phyloP scores from a whole-genome alignment of 2,113 vertebrate genomes.

The Gyps fulvus region DNA sequence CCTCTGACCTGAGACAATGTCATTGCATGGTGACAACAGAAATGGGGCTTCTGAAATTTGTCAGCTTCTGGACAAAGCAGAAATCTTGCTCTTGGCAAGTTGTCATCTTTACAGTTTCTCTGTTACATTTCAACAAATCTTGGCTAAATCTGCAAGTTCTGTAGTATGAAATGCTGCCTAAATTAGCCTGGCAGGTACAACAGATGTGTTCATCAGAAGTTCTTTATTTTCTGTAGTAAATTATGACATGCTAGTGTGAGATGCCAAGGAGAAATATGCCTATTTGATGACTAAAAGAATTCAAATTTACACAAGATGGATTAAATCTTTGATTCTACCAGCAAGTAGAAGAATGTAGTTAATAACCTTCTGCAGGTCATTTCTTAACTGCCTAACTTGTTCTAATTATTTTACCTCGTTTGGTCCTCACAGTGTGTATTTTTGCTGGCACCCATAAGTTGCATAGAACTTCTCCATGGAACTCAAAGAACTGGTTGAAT shows the following conservation, averaged over 20 bases:
- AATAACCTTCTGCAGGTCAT: background rate
- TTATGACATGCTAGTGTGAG: background rate
- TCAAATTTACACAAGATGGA: background rate
- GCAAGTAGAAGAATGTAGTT: background rate
- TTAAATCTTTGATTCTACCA: background rate
- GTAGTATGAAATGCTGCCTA: background rate
- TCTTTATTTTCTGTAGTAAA: background rate
- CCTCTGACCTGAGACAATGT: background rate
- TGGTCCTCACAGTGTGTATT: background rate
- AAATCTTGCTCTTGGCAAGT: background rate
- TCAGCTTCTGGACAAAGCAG: background rate
- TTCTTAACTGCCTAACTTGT: background rate
- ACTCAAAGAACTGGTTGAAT: background rate
- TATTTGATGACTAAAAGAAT: background rate
- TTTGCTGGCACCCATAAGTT: background rate
- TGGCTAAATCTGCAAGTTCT: background rate
- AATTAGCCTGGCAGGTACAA: background rate
- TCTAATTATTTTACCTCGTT: background rate
- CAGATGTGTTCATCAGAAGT: background rate
- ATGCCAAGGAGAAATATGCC: background rate
- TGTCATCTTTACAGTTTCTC: background rate
- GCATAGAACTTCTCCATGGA: background rate
- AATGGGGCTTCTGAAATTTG: background rate
- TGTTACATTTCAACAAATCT: background rate
- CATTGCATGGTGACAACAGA: background rate